Percentiles rank a stretch among this genome's conserved stretches.
phyloP scores from a whole-genome alignment of 1,140 invertebrate species.

The Drosophila kepulauana region DNA sequence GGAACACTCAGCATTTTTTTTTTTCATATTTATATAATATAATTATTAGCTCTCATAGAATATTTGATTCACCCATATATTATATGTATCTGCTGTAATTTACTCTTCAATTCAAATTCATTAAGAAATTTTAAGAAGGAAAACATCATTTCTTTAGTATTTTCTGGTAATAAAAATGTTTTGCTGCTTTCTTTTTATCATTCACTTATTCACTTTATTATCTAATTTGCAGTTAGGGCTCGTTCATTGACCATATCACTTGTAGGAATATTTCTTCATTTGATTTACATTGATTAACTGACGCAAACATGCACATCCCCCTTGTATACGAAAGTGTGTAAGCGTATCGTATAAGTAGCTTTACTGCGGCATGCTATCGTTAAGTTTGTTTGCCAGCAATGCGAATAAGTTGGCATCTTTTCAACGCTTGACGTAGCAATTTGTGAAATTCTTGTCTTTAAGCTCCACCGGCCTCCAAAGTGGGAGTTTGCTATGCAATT shows the following conservation, averaged over 20 bases:
- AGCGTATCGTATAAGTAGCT: slow-evolving; percentile 7
- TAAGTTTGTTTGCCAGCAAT: slow-evolving; percentile 18
- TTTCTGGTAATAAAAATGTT: too few species aligned
- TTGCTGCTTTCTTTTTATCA: too few species aligned
- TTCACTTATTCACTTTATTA: neutral
- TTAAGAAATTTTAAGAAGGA: too few species aligned
- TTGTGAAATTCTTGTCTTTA: slow-evolving; percentile 74
- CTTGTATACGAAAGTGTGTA: slow-evolving; percentile 2
- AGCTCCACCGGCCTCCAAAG: slow-evolving; percentile 35
- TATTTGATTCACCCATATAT: too few species aligned
- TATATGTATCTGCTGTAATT: too few species aligned
- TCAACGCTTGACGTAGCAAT: slow-evolving; percentile 82
- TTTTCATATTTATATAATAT: too few species aligned
- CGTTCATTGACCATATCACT: neutral
- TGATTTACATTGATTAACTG: slow-evolving; percentile 26
- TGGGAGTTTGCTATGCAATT: slow-evolving; percentile 30
- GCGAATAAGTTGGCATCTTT: slow-evolving; percentile 65
- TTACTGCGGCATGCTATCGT: slow-evolving; percentile 2
- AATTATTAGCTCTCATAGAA: too few species aligned
- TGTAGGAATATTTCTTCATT: slow-evolving; percentile 10
- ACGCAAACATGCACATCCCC: slow-evolving; percentile 31
- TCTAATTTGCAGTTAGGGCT: neutral
- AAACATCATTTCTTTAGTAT: too few species aligned
- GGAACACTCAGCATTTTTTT: too few species aligned
- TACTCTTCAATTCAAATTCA: too few species aligned